Conservation (phyloP, 2,113 vertebrate species). For the Sakesphorus luctuosus region DNA sequence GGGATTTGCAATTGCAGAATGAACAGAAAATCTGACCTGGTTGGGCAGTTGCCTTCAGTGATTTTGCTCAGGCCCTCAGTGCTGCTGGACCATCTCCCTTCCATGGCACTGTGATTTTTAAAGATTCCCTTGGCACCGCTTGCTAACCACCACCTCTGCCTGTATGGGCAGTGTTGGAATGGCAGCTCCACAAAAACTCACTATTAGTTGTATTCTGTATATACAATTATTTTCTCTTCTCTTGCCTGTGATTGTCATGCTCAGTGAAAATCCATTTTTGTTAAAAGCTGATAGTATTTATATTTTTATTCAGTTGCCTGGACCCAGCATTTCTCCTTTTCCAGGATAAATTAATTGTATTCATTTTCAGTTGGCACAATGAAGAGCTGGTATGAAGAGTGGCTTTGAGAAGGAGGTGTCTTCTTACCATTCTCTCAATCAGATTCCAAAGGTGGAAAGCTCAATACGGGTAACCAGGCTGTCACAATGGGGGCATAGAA, state of each 20-base stretch:
- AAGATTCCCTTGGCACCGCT: background rate
- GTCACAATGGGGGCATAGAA: background rate
- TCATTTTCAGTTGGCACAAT: background rate
- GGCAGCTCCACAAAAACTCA: background rate
- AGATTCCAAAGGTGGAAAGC: background rate
- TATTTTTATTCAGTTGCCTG: background rate
- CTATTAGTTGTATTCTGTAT: background rate
- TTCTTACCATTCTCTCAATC: background rate
- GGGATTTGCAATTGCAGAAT: background rate
- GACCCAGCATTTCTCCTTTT: background rate
- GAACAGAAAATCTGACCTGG: background rate
- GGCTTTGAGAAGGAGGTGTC: background rate
- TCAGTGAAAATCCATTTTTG: background rate
- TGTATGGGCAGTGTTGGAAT: rapidly evolving
- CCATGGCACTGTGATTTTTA: background rate
- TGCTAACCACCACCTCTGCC: background rate
- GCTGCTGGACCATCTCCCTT: background rate
- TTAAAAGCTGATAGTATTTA: background rate
- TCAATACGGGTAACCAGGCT: background rate
- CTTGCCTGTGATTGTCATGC: background rate
- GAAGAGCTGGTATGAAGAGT: background rate
- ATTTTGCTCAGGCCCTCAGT: background rate
- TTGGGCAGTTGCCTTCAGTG: background rate
- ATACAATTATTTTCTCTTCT: background rate
- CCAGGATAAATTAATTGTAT: background rate